Percentiles rank a stretch among this genome's conserved stretches.
These are phyloP conservation scores for Tolypeutes matacus DNA, from an alignment of 2,797 vertebrate genomes.

Conservation along the genomic window DNA sequence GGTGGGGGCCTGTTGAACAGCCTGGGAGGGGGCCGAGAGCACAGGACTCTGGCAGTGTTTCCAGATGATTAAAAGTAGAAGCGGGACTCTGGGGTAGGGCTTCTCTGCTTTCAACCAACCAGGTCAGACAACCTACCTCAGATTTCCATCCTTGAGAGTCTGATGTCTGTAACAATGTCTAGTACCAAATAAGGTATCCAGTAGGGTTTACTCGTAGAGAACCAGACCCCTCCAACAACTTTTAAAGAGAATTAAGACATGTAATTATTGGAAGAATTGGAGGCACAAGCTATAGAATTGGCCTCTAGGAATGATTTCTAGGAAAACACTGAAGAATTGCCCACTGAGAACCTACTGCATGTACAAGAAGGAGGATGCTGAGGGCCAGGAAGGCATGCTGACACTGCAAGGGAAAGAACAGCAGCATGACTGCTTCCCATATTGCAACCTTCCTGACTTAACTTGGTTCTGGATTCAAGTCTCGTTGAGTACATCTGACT, in stretches of 20 bases:
- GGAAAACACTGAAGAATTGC: neutral
- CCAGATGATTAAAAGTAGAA: neutral
- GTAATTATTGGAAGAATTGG: neutral
- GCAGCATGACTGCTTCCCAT: neutral
- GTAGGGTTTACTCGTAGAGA: neutral
- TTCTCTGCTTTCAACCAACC: neutral
- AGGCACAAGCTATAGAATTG: neutral
- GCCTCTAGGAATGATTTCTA: neutral
- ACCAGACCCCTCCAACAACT: neutral
- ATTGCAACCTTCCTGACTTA: too few species aligned
- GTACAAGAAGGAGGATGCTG: neutral
- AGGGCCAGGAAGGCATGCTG: neutral
- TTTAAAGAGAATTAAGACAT: neutral
- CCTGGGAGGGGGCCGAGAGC: too few species aligned
- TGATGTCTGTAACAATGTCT: neutral
- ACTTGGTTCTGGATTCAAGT: neutral
- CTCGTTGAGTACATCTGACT: neutral
- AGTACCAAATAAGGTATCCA: neutral
- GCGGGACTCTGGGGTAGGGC: neutral
- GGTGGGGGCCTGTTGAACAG: neutral
- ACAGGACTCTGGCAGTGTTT: accelerated
- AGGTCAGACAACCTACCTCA: neutral
- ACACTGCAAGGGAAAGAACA: neutral
- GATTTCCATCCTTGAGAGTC: neutral
- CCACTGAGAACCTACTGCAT: neutral